Base-by-base conservation (phyloP, 1,140 invertebrate species). In the Matsumurasca onukii region DNA sequence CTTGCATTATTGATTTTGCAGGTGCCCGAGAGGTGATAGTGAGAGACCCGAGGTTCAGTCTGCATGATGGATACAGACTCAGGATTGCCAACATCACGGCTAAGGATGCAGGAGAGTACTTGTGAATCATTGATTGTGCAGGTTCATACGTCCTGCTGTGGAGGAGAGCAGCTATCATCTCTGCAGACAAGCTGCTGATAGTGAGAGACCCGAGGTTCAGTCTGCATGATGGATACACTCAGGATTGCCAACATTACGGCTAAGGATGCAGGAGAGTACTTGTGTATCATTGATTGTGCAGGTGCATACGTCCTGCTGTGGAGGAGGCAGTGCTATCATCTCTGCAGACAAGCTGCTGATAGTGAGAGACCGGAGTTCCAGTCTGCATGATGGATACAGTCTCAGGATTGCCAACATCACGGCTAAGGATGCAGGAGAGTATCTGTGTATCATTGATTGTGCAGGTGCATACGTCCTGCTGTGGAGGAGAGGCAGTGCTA, bases 261-360 rank as follows among this genome's bases (percentile, higher is more conserved):
- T 3, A 77, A 83, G 78, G 84, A 84, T 61, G 84, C 82, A 0
- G 84, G 84, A 0, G 83, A 83, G 73, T 86, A 86, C 78, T 84
- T 86, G 24, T 87, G 85, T 75, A 86, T 88, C 79, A 85, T 88
- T 66, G 86, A n/a, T n/a, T n/a, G n/a, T n/a, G n/a, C n/a, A 88
- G 86, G 85, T 51, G 83, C 82, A 22, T 80, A 86, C 70, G 85
- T 87, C 30, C 75, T 88, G 25, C 78, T 88, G 39, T 88, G 86
- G 86, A 80, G 86, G 61, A 79, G 86, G 48, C 86, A 86, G 17
- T 82, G 82, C 86, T 24, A 86, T 88, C 3, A 80, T 88, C 61
- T 86, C 86, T 13, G 86, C 86, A 12, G 84, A 85, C 39, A 85
- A 84, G 67, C 81, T 88, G 29, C 87, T 86, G 84, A 86, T 88